Conservation (phyloP, 2,888 invertebrate genomes). For the Euclidia mi region DNA sequence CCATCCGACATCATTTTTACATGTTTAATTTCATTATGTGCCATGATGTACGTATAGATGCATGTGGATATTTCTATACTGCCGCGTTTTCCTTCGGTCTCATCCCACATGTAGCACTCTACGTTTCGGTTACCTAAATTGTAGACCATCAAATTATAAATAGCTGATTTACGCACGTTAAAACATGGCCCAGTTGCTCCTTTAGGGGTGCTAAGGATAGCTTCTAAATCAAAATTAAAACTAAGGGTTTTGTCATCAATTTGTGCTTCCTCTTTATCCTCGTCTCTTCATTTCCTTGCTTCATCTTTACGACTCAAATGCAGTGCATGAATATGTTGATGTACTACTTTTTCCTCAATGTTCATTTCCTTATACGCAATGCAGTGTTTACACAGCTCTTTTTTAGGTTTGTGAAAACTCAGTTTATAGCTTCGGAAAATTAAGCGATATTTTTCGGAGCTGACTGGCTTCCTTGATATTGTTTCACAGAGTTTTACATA, state of each 20-base stretch:
- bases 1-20: constrained; percentile 51
- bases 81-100: constrained; percentile 29
- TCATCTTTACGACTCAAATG: too few species aligned
- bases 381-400: too few species aligned
- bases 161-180: constrained; percentile 58
- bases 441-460: too few species aligned
- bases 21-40: constrained; percentile 13
- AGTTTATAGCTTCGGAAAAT: too few species aligned
- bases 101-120: constrained; percentile 2
- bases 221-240: constrained; percentile 61
- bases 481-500: too few species aligned
- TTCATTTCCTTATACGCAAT: too few species aligned
- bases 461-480: too few species aligned
- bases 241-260: constrained; percentile 38
- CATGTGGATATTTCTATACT: constrained; percentile 58
- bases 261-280: too few species aligned
- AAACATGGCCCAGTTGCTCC: constrained; percentile 28
- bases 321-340: too few species aligned
- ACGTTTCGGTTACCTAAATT: not conserved
- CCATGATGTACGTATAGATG: constrained; percentile 32
- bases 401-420: too few species aligned
- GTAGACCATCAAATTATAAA: constrained; percentile 52
- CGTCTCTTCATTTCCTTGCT: too few species aligned
- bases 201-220: constrained; percentile 56
- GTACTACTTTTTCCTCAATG: too few species aligned